A percentile compares a stretch with the other conserved stretches of the same genome.
These are phyloP conservation scores for Esox lucius DNA, from an alignment of 2,797 vertebrate genomes.

Conservation along the genomic window DNA sequence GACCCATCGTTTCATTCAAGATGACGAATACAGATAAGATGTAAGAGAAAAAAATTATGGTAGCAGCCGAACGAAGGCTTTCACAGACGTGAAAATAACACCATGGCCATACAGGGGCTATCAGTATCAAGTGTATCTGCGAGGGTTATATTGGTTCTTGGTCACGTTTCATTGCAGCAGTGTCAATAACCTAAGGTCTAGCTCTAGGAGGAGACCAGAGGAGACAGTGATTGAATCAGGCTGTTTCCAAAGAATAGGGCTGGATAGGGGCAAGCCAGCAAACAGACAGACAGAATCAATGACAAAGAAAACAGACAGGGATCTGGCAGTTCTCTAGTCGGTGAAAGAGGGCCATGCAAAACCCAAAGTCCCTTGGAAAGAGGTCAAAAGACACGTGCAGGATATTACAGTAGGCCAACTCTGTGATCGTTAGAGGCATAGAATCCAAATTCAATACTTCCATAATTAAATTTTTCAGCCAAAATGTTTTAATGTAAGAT, in stretches of 20 bases:
- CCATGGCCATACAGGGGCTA: too few relatives aligned
- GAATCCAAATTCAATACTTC: constrained; percentile 33
- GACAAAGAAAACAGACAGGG: neutral
- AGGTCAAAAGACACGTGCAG: constrained; percentile 51
- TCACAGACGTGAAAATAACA: constrained; percentile 34
- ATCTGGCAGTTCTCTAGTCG: constrained; percentile 27
- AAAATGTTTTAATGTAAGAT: constrained; percentile 60
- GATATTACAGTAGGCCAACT: constrained; percentile 55
- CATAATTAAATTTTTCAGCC: constrained; percentile 44
- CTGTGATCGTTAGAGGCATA: constrained; percentile 35
- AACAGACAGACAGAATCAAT: neutral
- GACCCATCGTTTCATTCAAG: constrained; percentile 50
- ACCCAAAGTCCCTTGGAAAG: constrained; percentile 46
- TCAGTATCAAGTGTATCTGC: too few relatives aligned
- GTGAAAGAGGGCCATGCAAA: constrained; percentile 44
- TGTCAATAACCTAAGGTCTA: constrained; percentile 33
- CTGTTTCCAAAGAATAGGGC: constrained; percentile 7
- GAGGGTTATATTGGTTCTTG: neutral
- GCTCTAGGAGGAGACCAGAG: constrained; percentile 39
- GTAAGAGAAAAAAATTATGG: constrained; percentile 32
- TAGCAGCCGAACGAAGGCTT: constrained; percentile 38
- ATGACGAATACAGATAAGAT: constrained; percentile 55
- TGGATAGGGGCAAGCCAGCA: neutral
- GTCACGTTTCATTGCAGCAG: constrained; percentile 30
- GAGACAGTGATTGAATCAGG: constrained; percentile 33